Conservation (phyloP, 2,113 vertebrate species). For the Dipodomys stephensi region DNA sequence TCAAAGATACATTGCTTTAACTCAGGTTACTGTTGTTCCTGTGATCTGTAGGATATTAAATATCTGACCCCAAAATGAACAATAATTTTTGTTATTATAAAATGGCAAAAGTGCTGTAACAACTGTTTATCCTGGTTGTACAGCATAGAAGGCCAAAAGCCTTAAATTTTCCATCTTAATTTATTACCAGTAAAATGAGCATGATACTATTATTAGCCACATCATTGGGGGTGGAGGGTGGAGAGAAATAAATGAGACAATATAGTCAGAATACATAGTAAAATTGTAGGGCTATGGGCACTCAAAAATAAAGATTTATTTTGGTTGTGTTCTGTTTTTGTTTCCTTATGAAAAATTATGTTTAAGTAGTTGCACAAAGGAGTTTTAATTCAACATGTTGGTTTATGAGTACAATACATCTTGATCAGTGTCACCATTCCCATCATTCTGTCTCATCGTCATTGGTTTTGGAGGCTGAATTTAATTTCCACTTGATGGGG, state of each 20-base stretch:
- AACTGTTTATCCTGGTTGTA: not conserved
- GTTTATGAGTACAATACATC: too few relatives aligned
- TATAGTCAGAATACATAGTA: not conserved
- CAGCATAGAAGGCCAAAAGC: not conserved
- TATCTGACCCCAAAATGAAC: conserved; percentile 50
- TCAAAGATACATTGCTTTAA: conserved; percentile 56
- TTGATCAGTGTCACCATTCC: too few relatives aligned
- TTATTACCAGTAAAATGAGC: not conserved
- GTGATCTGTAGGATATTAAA: conserved; percentile 55
- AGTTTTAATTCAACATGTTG: too few relatives aligned
- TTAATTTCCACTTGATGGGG: not conserved
- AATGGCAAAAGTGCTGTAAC: not conserved
- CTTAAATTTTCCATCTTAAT: not conserved
- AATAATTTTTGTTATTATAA: not conserved
- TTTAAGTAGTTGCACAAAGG: too few relatives aligned
- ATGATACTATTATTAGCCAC: not conserved
- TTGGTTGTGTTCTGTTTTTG: too few relatives aligned
- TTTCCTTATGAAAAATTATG: too few relatives aligned
- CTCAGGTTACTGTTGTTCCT: conserved; percentile 58
- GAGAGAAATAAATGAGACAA: not conserved
- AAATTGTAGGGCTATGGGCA: not conserved
- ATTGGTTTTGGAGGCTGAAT: not conserved
- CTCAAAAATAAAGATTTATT: too few relatives aligned
- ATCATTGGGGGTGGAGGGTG: not conserved
- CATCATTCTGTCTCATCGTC: too few relatives aligned